These are phyloP conservation scores for Hippocampus abdominalis DNA, from an alignment of 2,113 vertebrate genomes.

Conservation along the genomic window DNA sequence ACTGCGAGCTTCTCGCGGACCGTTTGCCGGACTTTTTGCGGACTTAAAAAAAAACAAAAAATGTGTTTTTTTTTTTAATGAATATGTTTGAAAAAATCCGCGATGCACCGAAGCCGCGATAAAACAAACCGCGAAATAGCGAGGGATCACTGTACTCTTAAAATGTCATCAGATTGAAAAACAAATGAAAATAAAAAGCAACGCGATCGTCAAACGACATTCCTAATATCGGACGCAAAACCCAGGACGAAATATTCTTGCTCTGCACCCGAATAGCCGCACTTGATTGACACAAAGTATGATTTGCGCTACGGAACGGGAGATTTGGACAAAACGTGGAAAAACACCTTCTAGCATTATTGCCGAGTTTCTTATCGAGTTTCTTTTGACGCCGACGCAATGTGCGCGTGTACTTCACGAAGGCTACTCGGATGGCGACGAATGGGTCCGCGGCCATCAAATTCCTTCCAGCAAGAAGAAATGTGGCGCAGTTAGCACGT, in stretches of 20 bases:
- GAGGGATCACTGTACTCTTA: too few relatives aligned
- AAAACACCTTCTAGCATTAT: not conserved
- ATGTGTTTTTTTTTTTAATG: too few relatives aligned
- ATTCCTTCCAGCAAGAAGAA: not conserved
- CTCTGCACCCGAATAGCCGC: not conserved
- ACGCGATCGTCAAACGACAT: not conserved
- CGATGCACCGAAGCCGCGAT: too few relatives aligned
- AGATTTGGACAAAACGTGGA: not conserved
- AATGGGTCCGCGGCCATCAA: not conserved
- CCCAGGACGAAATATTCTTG: not conserved
- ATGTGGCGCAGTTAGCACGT: slow-evolving; percentile 27
- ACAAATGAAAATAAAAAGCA: not conserved
- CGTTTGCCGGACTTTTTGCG: too few relatives aligned
- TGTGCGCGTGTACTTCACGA: not conserved
- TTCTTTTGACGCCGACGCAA: not conserved
- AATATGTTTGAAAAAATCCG: too few relatives aligned
- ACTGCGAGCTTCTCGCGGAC: too few relatives aligned
- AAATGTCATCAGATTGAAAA: not conserved
- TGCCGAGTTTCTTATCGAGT: not conserved
- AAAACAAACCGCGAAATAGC: too few relatives aligned
- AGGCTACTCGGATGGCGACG: not conserved
- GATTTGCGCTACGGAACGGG: not conserved
- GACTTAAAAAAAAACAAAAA: too few relatives aligned
- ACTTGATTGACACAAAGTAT: not conserved
- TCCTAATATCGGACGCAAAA: not conserved